A percentile compares a stretch with the other conserved stretches of the same genome.
Conservation (phyloP, 1,140 invertebrate species). For the Drosophila erecta region DNA sequence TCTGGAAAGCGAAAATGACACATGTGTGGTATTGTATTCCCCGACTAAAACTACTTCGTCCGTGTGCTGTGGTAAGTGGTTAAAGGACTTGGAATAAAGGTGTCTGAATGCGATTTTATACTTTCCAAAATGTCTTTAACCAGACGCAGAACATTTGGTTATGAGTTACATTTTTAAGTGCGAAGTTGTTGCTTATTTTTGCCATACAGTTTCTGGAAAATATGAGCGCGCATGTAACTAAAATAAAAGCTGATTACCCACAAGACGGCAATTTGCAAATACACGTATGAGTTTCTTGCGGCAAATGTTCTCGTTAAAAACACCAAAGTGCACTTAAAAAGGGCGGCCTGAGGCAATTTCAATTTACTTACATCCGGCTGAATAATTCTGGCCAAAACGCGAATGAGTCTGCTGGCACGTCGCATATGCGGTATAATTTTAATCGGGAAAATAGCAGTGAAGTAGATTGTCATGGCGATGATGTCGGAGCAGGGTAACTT, state of each 20-base stretch:
- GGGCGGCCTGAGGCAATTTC: constrained; percentile 35
- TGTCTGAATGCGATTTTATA: background rate
- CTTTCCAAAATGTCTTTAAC: background rate
- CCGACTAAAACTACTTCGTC: background rate
- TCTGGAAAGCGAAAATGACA: constrained; percentile 14
- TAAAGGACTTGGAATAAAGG: too few relatives aligned
- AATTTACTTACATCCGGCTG: constrained; percentile 26
- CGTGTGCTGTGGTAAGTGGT: background rate
- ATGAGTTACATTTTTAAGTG: background rate
- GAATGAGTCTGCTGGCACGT: constrained; percentile 8
- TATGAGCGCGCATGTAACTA: constrained; percentile 18
- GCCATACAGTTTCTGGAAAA: background rate
- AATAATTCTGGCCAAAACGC: constrained; percentile 6
- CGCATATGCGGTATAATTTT: constrained; percentile 20
- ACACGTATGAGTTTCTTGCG: constrained; percentile 20
- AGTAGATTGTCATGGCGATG: constrained; percentile 20
- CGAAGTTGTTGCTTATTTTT: background rate
- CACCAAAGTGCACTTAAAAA: constrained; percentile 49
- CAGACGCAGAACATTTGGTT: background rate
- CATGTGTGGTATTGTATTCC: background rate
- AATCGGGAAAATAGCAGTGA: constrained; percentile 9
- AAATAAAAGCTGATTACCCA: constrained; percentile 46
- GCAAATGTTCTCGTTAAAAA: constrained; percentile 31
- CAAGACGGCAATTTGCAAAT: constrained; percentile 20
- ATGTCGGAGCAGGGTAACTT: background rate